These are phyloP conservation scores for Beaufortia kweichowensis DNA, from an alignment of 2,113 vertebrate genomes.

Conservation along the genomic window DNA sequence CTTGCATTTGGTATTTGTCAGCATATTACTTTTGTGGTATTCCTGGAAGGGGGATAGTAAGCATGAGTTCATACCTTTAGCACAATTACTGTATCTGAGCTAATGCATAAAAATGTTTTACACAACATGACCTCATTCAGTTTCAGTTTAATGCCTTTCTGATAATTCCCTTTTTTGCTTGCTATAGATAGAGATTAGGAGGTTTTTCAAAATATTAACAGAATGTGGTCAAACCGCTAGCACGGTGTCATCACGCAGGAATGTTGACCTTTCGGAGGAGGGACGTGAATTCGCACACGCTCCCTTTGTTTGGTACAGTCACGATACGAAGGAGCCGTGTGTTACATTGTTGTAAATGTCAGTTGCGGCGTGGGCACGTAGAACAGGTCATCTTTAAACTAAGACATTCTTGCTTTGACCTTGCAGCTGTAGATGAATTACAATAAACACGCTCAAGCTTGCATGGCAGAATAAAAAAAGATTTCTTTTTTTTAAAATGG, in stretches of 20 bases:
- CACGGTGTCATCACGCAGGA: conserved; percentile 9
- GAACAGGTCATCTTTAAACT: not conserved
- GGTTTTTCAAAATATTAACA: conserved; percentile 32
- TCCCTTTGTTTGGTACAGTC: not conserved
- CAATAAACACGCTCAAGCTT: not conserved
- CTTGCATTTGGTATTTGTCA: not conserved
- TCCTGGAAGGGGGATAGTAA: conserved; percentile 7
- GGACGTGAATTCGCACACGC: not conserved
- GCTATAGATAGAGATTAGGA: conserved; percentile 6
- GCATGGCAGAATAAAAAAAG: not conserved
- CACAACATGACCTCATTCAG: not conserved
- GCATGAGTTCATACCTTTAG: not conserved
- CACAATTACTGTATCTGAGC: conserved; percentile 10
- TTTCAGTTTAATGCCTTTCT: not conserved
- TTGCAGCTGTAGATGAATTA: conserved; percentile 14
- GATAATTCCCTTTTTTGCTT: conserved; percentile 9
- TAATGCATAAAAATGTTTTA: conserved; percentile 48
- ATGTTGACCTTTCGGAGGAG: not conserved
- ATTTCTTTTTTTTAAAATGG: conserved; percentile 6
- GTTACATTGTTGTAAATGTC: conserved; percentile 1
- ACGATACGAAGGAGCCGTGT: not conserved
- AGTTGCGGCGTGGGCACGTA: not conserved
- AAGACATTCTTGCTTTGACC: conserved; percentile 18
- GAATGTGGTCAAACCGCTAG: conserved; percentile 59
- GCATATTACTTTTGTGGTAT: not conserved